These are phyloP conservation scores for Sipha flava DNA, from an alignment of 1,140 invertebrate species.

Conservation along the genomic window DNA sequence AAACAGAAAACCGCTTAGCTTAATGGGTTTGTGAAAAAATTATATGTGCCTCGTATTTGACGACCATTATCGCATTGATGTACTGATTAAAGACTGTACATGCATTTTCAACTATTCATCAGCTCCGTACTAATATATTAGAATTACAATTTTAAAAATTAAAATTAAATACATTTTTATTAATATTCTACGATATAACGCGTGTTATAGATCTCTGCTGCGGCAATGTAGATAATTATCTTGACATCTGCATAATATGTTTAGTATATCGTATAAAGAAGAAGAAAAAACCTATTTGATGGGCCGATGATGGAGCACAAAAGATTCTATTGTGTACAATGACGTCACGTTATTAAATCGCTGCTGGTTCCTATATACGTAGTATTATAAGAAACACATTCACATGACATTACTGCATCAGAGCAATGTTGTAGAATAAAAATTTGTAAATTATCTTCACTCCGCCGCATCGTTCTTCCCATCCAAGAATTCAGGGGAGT, in stretches of 20 bases:
- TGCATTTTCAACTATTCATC: too few relatives aligned
- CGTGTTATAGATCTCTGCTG: background rate
- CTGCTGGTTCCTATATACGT: background rate
- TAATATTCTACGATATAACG: background rate
- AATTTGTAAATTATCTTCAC: background rate
- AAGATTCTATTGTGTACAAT: slow-evolving; percentile 17
- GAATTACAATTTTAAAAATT: too few relatives aligned
- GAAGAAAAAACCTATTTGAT: background rate
- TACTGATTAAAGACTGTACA: too few relatives aligned
- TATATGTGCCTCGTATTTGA: too few relatives aligned
- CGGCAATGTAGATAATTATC: background rate
- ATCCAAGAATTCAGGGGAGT: too few relatives aligned
- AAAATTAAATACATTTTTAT: too few relatives aligned
- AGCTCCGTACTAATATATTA: background rate
- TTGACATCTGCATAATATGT: slow-evolving; percentile 11
- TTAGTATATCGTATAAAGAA: background rate
- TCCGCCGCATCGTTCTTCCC: background rate
- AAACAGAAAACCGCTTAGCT: slow-evolving; percentile 14
- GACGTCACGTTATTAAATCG: slow-evolving; percentile 29
- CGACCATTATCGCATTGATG: too few relatives aligned
- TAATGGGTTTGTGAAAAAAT: background rate
- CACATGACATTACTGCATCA: background rate
- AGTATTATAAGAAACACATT: background rate
- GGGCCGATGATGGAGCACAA: background rate
- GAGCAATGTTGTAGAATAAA: background rate